These are phyloP conservation scores for Propithecus deckenii DNA, from an alignment of 2,797 vertebrate species.

Conservation along the genomic window DNA sequence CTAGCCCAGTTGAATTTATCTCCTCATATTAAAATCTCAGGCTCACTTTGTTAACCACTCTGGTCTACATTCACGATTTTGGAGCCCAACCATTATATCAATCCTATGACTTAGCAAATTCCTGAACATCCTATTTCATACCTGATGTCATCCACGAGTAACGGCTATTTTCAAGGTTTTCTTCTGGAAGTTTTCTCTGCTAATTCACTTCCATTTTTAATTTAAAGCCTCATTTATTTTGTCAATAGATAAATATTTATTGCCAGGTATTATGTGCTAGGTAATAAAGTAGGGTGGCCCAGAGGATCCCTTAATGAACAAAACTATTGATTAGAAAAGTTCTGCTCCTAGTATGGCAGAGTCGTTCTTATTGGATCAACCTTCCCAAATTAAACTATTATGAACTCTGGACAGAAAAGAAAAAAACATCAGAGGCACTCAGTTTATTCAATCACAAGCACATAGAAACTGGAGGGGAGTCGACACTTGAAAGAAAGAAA, in stretches of 20 bases:
- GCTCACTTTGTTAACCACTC: not conserved
- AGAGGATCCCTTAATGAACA: not conserved
- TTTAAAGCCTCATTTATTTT: not conserved
- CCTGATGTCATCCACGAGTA: not conserved
- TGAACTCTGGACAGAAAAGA: not conserved
- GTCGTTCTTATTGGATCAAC: not conserved
- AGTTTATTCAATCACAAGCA: not conserved
- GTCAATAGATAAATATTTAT: not conserved
- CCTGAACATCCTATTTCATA: not conserved
- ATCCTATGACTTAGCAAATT: not conserved
- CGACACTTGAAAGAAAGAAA: constrained; percentile 16
- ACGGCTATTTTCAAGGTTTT: not conserved
- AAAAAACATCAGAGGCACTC: not conserved
- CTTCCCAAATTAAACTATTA: not conserved
- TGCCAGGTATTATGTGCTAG: not conserved
- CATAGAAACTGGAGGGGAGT: not conserved
- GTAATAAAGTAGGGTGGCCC: not conserved
- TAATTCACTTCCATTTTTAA: constrained; percentile 27
- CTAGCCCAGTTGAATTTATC: not conserved
- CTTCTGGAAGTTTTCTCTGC: not conserved
- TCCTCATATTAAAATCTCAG: not conserved
- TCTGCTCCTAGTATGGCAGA: not conserved
- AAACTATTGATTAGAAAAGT: constrained; percentile 2
- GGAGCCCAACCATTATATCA: not conserved
- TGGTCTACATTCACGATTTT: not conserved